Conservation (phyloP, 2,888 invertebrate species). For the Apamea monoglypha region DNA sequence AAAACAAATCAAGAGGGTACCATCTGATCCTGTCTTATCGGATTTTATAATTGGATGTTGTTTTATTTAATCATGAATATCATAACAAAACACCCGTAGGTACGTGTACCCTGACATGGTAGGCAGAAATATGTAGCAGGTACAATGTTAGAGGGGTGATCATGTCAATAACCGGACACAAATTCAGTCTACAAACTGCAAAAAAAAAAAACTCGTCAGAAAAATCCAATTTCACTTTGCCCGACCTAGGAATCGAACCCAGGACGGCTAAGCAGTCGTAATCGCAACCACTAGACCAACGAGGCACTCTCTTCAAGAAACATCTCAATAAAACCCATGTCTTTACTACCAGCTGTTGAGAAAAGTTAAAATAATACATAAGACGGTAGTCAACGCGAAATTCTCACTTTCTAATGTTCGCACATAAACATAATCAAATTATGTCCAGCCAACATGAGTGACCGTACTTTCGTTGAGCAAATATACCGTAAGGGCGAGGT, state of each 20-base stretch:
- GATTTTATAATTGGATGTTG: not conserved
- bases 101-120: not conserved
- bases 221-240: not conserved
- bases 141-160: not conserved
- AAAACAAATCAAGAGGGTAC: not conserved
- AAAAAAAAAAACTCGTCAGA: not conserved
- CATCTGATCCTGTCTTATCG: no score
- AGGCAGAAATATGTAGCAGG: not conserved
- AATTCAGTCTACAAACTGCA: accelerated
- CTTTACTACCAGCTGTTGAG: slow-evolving; percentile 44
- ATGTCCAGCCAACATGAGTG: slow-evolving; percentile 69
- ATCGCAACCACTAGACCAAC: not conserved
- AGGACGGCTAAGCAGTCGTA: accelerated
- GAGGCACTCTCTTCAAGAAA: not conserved
- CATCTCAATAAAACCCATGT: slow-evolving; percentile 36
- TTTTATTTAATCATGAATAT: not conserved
- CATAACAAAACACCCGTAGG: not conserved
- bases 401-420: slow-evolving; percentile 80
- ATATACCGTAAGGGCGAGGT: slow-evolving; percentile 65
- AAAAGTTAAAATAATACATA: slow-evolving; percentile 57
- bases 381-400: slow-evolving; percentile 62
- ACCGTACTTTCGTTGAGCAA: slow-evolving; percentile 79
- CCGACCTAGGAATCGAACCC: not conserved
- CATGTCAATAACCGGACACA: not conserved
- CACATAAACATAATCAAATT: slow-evolving; percentile 80